phyloP scores from a whole-genome alignment of 1,140 invertebrate species.

The Cydia amplana region DNA sequence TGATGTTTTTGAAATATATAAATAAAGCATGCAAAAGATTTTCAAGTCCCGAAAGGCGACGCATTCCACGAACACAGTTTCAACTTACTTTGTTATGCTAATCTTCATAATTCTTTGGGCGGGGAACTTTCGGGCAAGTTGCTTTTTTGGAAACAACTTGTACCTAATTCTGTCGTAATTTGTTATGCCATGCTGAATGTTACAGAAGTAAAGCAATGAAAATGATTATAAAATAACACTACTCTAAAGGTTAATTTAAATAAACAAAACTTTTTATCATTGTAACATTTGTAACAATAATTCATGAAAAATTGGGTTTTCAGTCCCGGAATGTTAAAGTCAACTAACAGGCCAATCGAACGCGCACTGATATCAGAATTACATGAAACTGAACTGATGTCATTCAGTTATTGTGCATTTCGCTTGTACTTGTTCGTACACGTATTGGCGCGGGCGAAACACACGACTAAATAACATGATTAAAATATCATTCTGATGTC shows the following conservation, averaged over 20 bases:
- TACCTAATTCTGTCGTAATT: conserved; percentile 70
- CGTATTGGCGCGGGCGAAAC: too few species aligned
- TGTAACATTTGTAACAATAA: not conserved
- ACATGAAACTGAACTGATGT: too few species aligned
- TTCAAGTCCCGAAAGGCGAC: conserved; percentile 54
- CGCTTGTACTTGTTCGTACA: too few species aligned
- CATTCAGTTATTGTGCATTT: too few species aligned
- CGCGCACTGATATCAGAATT: too few species aligned
- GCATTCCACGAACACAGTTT: conserved; percentile 70
- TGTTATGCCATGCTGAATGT: conserved; percentile 51
- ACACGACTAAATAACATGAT: too few species aligned
- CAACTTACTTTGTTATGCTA: conserved; percentile 78
- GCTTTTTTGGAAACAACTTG: conserved; percentile 76
- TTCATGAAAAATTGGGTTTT: conserved; percentile 2
- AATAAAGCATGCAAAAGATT: conserved; percentile 48
- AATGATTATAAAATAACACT: not conserved
- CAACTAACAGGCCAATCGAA: too few species aligned
- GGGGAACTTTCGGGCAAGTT: conserved; percentile 67
- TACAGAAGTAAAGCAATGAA: conserved; percentile 39
- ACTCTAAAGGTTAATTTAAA: not conserved
- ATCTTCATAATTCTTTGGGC: conserved; percentile 77
- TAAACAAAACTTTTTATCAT: too few species aligned
- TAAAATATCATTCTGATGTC: too few species aligned
- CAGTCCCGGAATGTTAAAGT: conserved; percentile 24
- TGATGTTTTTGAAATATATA: conserved; percentile 41